phyloP scores from a whole-genome alignment of 2,797 vertebrate species.

The Uromys caudimaculatus region DNA sequence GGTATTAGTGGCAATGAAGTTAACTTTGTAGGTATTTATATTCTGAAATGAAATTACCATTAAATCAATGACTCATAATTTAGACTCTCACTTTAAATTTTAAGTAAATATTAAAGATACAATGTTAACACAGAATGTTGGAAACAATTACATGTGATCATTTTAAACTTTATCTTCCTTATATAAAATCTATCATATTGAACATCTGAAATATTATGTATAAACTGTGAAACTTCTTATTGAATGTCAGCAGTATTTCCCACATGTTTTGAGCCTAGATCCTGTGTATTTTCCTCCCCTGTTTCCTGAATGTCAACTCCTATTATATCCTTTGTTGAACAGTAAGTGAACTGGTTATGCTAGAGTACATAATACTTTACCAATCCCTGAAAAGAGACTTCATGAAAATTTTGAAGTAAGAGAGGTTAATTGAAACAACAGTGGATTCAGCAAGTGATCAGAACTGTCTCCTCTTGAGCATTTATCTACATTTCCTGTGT shows the following conservation, averaged over 20 bases:
- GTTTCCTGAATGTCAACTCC: not conserved
- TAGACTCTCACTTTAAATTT: not conserved
- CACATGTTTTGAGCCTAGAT: not conserved
- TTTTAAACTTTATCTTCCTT: constrained; percentile 47
- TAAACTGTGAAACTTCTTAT: not conserved
- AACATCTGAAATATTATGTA: not conserved
- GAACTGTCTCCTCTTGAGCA: not conserved
- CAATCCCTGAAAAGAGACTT: constrained; percentile 14
- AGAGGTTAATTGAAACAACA: not conserved
- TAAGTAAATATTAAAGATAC: constrained; percentile 52
- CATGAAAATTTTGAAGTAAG: not conserved
- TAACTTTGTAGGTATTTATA: not conserved
- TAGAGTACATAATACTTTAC: not conserved
- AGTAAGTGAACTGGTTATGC: not conserved
- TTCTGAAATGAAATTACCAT: not conserved
- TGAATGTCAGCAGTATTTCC: not conserved
- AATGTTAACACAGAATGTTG: not conserved
- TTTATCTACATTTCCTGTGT: not conserved
- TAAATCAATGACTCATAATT: constrained; percentile 7
- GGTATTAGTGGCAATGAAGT: constrained; percentile 4
- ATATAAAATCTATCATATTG: not conserved
- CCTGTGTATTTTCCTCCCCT: not conserved
- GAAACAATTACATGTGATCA: constrained; percentile 24
- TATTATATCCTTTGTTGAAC: not conserved
- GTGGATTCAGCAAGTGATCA: not conserved